A percentile compares a stretch with the other conserved stretches of the same genome.
Conservation (phyloP, 2,888 invertebrate species). For the Brachycybe producta region DNA sequence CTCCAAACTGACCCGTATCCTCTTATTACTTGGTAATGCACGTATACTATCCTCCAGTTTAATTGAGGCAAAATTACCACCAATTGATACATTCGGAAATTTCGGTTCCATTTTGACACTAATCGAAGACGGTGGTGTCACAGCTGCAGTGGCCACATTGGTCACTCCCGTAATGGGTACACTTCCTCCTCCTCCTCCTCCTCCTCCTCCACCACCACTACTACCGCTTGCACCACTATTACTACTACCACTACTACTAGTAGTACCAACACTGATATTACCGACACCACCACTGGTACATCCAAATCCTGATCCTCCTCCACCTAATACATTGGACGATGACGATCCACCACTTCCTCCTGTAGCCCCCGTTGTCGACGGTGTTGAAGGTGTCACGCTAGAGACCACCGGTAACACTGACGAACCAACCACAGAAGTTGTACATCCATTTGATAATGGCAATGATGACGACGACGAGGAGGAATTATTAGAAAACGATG, state of each 20-base stretch:
- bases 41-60: constrained; percentile 18
- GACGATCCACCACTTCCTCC: neutral
- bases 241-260: constrained; percentile 17
- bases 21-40: constrained; percentile 9
- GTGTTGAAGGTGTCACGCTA: neutral
- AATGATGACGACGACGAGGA: no score
- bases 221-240: neutral
- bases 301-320: neutral
- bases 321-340: neutral
- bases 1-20: constrained; percentile 19
- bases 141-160: constrained; percentile 2
- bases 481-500: no score
- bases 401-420: no score
- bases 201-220: neutral
- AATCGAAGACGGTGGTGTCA: constrained; percentile 11
- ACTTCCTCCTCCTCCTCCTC: constrained; percentile 3
- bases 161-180: constrained; percentile 3
- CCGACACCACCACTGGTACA: constrained; percentile 22
- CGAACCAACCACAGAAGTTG: no score
- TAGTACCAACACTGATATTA: constrained; percentile 24
- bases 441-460: no score
- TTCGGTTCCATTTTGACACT: constrained; percentile 20
- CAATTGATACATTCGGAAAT: constrained; percentile 13
- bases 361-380: neutral
- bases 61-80: constrained; percentile 8